Percentiles rank a stretch among this genome's conserved stretches.
phyloP scores from a whole-genome alignment of 2,113 vertebrate genomes.

The Entomyzon cyanotis region DNA sequence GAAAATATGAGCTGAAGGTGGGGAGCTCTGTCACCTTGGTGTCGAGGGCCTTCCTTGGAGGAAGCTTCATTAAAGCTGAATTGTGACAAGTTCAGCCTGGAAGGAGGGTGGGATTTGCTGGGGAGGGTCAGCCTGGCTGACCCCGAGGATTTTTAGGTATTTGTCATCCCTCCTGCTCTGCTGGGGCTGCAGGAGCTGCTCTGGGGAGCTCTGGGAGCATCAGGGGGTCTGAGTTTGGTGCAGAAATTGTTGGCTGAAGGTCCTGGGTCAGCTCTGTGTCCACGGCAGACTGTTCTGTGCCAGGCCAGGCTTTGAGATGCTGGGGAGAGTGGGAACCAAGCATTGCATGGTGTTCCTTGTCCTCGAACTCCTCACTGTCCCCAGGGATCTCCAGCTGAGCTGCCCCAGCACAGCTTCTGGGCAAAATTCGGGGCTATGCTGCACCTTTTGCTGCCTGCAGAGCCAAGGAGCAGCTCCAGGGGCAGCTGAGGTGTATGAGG shows the following conservation, averaged over 20 bases:
- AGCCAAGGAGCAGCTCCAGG: background rate
- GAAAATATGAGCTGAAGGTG: constrained; percentile 4
- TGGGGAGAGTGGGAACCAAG: background rate
- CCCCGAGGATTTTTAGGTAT: accelerated
- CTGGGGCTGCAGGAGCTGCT: background rate
- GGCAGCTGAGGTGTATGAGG: background rate
- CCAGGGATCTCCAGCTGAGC: background rate
- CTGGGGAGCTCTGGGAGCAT: background rate
- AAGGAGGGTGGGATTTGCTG: background rate
- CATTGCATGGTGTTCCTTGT: background rate
- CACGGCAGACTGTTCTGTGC: accelerated
- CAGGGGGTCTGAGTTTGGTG: accelerated
- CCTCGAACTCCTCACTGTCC: background rate
- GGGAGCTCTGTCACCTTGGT: constrained; percentile 6
- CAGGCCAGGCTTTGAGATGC: background rate
- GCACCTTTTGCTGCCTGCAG: background rate
- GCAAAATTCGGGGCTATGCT: background rate
- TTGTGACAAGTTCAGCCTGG: background rate
- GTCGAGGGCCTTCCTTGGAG: background rate
- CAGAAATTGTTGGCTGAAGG: background rate
- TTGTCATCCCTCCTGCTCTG: background rate
- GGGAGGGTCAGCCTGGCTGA: background rate
- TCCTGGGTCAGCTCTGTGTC: background rate
- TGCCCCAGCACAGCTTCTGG: background rate
- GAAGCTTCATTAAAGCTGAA: background rate